Evolutionary conservation across 2,797 vertebrate genomes (phyloP), one percentile per base, ranked within the genome.

Genomic region (Jordanella pulchra): DNA sequence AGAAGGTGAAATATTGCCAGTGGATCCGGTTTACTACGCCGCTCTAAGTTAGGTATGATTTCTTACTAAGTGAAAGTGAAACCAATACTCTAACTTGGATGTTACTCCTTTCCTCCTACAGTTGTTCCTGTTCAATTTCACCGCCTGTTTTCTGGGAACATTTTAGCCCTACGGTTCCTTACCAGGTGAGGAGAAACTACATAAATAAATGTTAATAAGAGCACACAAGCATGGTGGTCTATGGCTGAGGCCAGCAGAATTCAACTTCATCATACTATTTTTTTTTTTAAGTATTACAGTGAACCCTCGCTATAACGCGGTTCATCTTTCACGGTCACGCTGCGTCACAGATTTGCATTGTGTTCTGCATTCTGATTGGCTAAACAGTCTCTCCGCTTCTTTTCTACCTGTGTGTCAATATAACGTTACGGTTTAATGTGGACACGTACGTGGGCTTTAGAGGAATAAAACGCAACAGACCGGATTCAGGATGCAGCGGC

Each of bases 101-200:
- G 0, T 28, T 0, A 53, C 21, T 27, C 25, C 2, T 66, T 30
- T 72, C 27, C 17, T 77, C 12, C 30, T 0, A 15, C 72, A 90
- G 90, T 0, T 89, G 89, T 10, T 75, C 72, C 47, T 92, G 89
- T 60, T 84, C 75, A 42, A 60, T 2, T 17, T 23, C 92, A 17
- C 50, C 92, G 61, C 95, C 95, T 0, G 77, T 91, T 0, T 93
- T 93, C 87, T 97, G 96, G 96, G 95, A 97, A 71, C 90, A 84
- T 1, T 87, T 96, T 74, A 95, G 97, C 54, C 84, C 90, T 1
- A 72, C 88, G 0, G 73, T 77, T 4, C 94, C 96, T 0, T 97
- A 95, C 21, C 95, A 96, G 96, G 96, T 97, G 89, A 90, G 82
- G 65, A 21, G 1, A 44, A 12, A 44, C 5, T 23, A 65, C 44